Conservation (phyloP, 2,888 invertebrate species). For the Lacanobia oleracea region DNA sequence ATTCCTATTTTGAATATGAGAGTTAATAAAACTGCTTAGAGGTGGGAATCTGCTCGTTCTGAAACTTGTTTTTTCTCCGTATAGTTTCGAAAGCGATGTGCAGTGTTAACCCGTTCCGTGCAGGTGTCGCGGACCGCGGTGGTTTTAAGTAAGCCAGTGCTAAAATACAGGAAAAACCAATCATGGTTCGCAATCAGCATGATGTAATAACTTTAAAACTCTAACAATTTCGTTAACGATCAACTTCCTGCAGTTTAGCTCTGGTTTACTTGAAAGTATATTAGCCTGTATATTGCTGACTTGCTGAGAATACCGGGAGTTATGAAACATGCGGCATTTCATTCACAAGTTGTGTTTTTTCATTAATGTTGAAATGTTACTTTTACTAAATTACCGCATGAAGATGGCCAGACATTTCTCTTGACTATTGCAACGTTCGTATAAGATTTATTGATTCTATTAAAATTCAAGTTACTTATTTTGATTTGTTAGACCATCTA, state of each 20-base stretch:
- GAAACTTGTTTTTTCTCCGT: slow-evolving; percentile 69
- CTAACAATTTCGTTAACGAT: slow-evolving; percentile 45
- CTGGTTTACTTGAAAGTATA: slow-evolving; percentile 36
- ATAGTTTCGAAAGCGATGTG: slow-evolving; percentile 81
- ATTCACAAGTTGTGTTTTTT: slow-evolving; percentile 7
- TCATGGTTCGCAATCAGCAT: slow-evolving; percentile 34
- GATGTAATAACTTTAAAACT: slow-evolving; percentile 45
- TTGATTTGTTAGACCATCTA: neutral
- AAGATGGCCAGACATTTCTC: neutral
- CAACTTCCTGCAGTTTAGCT: slow-evolving; percentile 48
- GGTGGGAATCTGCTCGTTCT: slow-evolving; percentile 25
- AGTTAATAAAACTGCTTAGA: slow-evolving; percentile 15
- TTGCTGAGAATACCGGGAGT: slow-evolving; percentile 11
- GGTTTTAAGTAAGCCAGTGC: slow-evolving; percentile 56
- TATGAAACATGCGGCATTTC: slow-evolving; percentile 28
- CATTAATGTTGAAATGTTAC: slow-evolving; percentile 16
- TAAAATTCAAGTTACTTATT: neutral
- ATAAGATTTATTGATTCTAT: slow-evolving; percentile 25
- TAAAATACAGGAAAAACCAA: slow-evolving; percentile 60
- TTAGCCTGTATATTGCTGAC: slow-evolving; percentile 16
- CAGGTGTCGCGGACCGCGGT: slow-evolving; percentile 63
- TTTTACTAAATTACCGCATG: slow-evolving; percentile 19
- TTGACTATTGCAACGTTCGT: neutral
- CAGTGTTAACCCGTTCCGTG: slow-evolving; percentile 77
- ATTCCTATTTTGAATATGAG: slow-evolving; percentile 36